Percentiles rank a stretch among this genome's conserved stretches.
Evolutionary conservation across 2,888 invertebrate species (phyloP).

Genomic region (Cantharis rufa): DNA sequence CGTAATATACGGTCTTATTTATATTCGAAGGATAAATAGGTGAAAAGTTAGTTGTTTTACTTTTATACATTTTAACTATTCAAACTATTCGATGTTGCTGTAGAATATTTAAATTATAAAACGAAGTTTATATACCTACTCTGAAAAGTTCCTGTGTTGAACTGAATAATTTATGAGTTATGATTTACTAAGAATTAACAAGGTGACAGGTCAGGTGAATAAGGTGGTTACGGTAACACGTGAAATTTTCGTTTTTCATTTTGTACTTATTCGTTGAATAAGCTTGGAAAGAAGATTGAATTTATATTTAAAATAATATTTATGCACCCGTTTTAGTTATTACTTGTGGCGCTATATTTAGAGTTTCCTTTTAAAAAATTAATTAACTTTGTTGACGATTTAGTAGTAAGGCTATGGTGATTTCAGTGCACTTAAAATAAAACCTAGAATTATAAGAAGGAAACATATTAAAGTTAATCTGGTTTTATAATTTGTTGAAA

Average conservation of each 20-base stretch:
- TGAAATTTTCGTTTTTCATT: neutral
- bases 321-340: neutral
- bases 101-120: neutral
- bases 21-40: neutral
- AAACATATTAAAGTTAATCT: neutral
- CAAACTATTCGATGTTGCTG: neutral
- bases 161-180: neutral
- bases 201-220: neutral
- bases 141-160: neutral
- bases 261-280: neutral
- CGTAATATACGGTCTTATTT: neutral
- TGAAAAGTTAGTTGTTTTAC: neutral
- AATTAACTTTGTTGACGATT: neutral
- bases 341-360: neutral
- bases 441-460: neutral
- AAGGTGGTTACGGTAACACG: neutral
- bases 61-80: neutral
- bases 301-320: neutral
- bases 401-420: neutral
- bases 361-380: neutral
- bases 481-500: neutral
- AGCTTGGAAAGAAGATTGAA: neutral
- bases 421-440: no score
- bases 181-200: neutral
- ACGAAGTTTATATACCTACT: neutral